Evolutionary conservation across 1,140 invertebrate genomes (phyloP).

Genomic region (Drepana arcuata): DNA sequence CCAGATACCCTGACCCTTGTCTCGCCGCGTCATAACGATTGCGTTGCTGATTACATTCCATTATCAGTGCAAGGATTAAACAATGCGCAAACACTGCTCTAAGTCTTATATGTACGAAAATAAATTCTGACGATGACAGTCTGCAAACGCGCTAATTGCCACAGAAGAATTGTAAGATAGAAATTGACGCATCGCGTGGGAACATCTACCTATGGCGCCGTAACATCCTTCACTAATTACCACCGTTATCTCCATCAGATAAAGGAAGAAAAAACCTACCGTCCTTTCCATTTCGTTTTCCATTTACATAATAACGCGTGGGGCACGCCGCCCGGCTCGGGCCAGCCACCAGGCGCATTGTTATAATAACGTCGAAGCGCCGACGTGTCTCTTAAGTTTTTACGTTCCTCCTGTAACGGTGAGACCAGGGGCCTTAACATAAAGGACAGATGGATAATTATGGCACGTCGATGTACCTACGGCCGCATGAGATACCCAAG

Average conservation of each 20-base stretch:
- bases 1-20: slow-evolving; percentile 32
- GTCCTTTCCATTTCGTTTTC: slow-evolving; percentile 51
- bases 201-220: slow-evolving; percentile 27
- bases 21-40: slow-evolving; percentile 38
- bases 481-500: no score
- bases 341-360: slow-evolving; percentile 30
- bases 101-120: slow-evolving; percentile 4
- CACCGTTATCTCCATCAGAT: slow-evolving; percentile 59
- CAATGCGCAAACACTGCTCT: slow-evolving; percentile 35
- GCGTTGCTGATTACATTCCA: slow-evolving; percentile 51
- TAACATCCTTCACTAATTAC: slow-evolving; percentile 48
- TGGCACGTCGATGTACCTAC: no score
- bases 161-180: no score
- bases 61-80: slow-evolving; percentile 44
- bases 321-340: slow-evolving; percentile 42
- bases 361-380: slow-evolving; percentile 40
- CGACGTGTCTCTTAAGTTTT: slow-evolving; percentile 30
- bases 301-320: slow-evolving; percentile 67
- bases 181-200: slow-evolving; percentile 29
- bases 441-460: no score
- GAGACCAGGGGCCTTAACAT: no score
- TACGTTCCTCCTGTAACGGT: slow-evolving; percentile 22
- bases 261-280: slow-evolving; percentile 37
- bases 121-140: no score
- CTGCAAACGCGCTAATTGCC: no score